These are phyloP conservation scores for Paramormyrops kingsleyae DNA, from an alignment of 2,113 vertebrate species.

Conservation along the genomic window DNA sequence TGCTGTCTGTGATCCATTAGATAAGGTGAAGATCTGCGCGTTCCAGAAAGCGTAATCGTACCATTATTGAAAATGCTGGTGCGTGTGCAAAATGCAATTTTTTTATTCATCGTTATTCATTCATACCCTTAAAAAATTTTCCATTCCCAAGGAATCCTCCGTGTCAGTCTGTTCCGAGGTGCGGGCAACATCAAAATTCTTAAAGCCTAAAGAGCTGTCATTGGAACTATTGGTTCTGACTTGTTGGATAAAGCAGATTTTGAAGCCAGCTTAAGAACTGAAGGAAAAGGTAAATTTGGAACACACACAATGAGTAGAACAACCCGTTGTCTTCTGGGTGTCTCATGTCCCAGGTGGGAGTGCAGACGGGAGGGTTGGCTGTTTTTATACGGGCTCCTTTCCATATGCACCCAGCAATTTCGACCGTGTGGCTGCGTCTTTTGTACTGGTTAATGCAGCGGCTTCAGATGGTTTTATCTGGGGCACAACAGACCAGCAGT, in stretches of 20 bases:
- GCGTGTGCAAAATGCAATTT: neutral
- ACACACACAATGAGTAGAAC: neutral
- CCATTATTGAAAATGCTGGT: neutral
- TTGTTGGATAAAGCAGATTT: neutral
- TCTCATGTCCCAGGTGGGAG: neutral
- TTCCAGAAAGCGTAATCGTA: neutral
- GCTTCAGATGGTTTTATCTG: neutral
- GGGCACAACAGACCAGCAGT: neutral
- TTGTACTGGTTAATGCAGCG: neutral
- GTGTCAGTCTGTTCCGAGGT: neutral
- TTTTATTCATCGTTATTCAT: constrained; percentile 1
- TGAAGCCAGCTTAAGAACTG: neutral
- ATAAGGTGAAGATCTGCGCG: neutral
- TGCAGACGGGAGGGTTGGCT: neutral
- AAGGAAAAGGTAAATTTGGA: neutral
- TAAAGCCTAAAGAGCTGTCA: neutral
- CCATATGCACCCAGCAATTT: neutral
- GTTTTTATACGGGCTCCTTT: neutral
- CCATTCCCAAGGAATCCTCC: neutral
- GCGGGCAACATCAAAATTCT: neutral
- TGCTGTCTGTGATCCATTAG: neutral
- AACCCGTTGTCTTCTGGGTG: neutral
- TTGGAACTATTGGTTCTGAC: neutral
- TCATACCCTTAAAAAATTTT: neutral
- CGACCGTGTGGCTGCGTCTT: neutral